These are phyloP conservation scores for Oreamnos americanus DNA, from an alignment of 2,113 vertebrate genomes.

Conservation along the genomic window DNA sequence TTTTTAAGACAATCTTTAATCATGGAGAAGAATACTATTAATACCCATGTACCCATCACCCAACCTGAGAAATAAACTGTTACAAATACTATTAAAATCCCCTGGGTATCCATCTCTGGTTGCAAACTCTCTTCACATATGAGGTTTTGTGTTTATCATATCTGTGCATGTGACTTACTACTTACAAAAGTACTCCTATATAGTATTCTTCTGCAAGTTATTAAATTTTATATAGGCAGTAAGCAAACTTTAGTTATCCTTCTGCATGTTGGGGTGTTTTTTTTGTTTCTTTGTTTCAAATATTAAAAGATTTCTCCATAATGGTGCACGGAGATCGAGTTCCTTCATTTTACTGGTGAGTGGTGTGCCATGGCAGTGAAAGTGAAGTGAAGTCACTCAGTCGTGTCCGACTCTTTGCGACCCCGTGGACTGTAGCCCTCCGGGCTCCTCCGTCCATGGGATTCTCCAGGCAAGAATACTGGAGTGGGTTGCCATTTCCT, in stretches of 20 bases:
- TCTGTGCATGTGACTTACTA: not conserved
- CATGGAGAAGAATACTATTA: not conserved
- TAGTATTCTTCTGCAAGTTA: not conserved
- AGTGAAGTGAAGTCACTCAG: too few species aligned
- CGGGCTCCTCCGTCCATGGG: too few species aligned
- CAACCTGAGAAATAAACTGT: not conserved
- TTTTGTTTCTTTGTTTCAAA: not conserved
- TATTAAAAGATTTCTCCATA: not conserved
- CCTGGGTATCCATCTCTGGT: not conserved
- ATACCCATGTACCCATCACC: not conserved
- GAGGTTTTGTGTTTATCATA: not conserved
- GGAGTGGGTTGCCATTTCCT: too few species aligned
- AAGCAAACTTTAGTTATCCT: not conserved
- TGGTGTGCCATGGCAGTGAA: not conserved
- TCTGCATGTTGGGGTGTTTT: not conserved
- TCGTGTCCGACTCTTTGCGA: too few species aligned
- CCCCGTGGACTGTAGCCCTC: too few species aligned
- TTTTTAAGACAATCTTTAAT: not conserved
- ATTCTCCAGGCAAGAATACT: too few species aligned
- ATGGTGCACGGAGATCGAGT: not conserved
- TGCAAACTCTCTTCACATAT: not conserved
- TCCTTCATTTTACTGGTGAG: not conserved
- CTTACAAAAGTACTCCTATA: not conserved
- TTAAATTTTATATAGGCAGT: not conserved
- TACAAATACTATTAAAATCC: not conserved